A percentile compares a stretch with the other conserved stretches of the same genome.
phyloP scores from a whole-genome alignment of 2,113 vertebrate species.

The Carassius gibelio region DNA sequence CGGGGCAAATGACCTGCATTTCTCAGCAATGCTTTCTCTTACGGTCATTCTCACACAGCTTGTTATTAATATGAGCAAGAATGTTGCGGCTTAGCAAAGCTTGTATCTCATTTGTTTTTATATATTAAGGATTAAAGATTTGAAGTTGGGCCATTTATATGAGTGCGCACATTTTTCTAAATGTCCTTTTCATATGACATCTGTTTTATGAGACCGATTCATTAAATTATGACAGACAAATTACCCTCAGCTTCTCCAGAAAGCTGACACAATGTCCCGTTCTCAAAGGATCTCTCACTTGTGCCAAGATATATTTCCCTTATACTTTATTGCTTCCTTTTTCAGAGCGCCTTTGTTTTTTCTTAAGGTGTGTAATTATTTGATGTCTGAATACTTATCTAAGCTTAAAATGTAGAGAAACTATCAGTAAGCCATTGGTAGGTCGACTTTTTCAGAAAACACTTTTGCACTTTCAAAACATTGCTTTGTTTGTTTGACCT shows the following conservation, averaged over 20 bases:
- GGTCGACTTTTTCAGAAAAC: neutral
- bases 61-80: constrained; percentile 6
- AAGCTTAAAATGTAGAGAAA: neutral
- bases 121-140: neutral
- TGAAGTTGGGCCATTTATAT: neutral
- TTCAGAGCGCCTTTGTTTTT: neutral
- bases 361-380: neutral
- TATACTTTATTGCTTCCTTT: neutral
- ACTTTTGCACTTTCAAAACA: neutral
- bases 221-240: neutral
- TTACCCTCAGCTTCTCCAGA: neutral
- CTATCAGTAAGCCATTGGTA: neutral
- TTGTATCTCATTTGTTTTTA: neutral
- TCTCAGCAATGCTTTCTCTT: constrained; percentile 25
- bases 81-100: constrained; percentile 9
- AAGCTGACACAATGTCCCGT: neutral
- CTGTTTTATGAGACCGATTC: neutral
- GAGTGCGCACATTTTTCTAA: neutral
- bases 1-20: constrained; percentile 14
- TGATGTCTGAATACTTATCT: neutral
- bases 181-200: neutral
- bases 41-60: neutral
- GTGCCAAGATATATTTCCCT: neutral
- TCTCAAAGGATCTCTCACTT: neutral
- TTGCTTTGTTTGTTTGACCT: neutral